Base-by-base conservation (phyloP, 1,140 invertebrate genomes). In the Leptonema lineaticorne region DNA sequence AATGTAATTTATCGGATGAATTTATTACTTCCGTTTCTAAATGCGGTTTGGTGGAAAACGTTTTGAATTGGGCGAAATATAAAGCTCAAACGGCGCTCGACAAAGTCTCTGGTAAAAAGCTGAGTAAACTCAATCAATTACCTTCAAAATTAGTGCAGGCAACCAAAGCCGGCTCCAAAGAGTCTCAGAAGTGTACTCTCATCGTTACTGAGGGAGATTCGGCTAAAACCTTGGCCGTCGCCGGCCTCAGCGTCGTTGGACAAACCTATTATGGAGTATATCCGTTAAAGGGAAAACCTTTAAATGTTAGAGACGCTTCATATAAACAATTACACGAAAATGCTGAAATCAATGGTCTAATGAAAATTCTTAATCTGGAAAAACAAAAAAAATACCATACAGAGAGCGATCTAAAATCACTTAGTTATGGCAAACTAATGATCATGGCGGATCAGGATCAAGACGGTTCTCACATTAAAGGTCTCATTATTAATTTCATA, bases 391-490 rank as follows among this genome's bases (percentile, higher is more conserved):
- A 98, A 76, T 99, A 99, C 77, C 89, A 93, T 58, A 85, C 86
- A 1, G 75, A 84, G 1, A 96, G 98, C 18, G 94, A 98, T 76
- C 78, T 99, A 70, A 96, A 96, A 78, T 89, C 90, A 0, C 85
- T 99, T 6, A 86, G 98, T 57, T 99, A 99, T 78, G 96, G 96
- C 53, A 95, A 94, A 83, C 81, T 99, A 9, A 99, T 99, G 98
- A 99, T 99, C 63, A 99, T 99, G 98, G 97, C 97, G 69, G 98
- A 99, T 98, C 98, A 99, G 83, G 97, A 96, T 92, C 93, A 94
- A 82, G 98, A 99, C 77, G 98, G 98, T 30, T 99, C 97, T 0
- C 98, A 99, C 78, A 99, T 99, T 70, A 99, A 99, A 85, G 98
- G 96, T 37, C 82, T 99, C 0, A 86, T 99, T 7, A 99, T 99